Evolutionary conservation across 2,113 vertebrate species (phyloP).

Genomic region (Caranx melampygus): DNA sequence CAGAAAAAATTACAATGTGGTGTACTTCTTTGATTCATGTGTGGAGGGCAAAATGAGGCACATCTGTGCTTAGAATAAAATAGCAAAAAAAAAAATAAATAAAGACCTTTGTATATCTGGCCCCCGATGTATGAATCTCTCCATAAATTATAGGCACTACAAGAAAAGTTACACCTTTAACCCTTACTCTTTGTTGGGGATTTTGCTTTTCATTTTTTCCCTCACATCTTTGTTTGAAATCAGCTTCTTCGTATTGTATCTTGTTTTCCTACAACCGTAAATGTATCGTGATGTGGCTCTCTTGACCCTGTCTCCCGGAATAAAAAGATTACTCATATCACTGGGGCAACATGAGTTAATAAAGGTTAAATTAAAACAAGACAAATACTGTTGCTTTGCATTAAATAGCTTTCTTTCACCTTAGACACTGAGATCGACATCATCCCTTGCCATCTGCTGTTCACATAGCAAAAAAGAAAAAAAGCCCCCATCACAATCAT

Average conservation of each 20-base stretch:
- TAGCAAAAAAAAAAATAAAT: background rate
- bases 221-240: constrained; percentile 20
- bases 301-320: constrained; percentile 43
- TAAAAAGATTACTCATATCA: constrained; percentile 38
- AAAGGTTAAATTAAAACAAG: constrained; percentile 70
- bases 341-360: constrained; percentile 43
- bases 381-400: constrained; percentile 39
- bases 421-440: constrained; percentile 52
- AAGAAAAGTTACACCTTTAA: constrained; percentile 31
- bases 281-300: constrained; percentile 24
- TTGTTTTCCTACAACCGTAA: constrained; percentile 15
- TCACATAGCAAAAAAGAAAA: constrained; percentile 23
- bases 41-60: constrained; percentile 7
- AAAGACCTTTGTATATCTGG: background rate
- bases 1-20: background rate
- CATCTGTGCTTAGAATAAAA: background rate
- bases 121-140: background rate
- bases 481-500: constrained; percentile 61
- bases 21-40: background rate
- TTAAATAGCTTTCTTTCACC: constrained; percentile 44
- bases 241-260: constrained; percentile 34
- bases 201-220: constrained; percentile 18
- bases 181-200: constrained; percentile 9
- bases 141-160: background rate
- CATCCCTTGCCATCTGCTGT: constrained; percentile 44